These are phyloP conservation scores for Montipora capricornis DNA, from an alignment of 64 coral and sea anemone genomes.

Conservation along the genomic window DNA sequence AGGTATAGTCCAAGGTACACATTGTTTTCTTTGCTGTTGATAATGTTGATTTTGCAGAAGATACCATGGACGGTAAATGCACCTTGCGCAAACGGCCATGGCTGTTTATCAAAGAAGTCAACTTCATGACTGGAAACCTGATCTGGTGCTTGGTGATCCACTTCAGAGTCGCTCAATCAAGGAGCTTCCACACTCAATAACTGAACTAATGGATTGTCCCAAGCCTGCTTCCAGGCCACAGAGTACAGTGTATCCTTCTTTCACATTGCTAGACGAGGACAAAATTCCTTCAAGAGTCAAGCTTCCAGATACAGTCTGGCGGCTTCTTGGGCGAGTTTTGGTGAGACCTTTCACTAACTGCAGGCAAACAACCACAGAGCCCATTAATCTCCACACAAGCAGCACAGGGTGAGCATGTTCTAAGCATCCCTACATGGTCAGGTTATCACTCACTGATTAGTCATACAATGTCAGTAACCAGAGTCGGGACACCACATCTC, in stretches of 20 bases:
- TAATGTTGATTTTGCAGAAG: neutral
- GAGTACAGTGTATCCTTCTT: constrained; percentile 4
- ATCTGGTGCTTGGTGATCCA: neutral
- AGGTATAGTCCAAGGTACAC: neutral
- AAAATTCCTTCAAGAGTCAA: neutral
- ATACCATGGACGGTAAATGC: neutral
- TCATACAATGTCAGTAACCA: neutral
- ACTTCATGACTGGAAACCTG: neutral
- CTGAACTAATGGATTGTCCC: constrained; percentile 1
- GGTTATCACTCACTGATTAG: neutral
- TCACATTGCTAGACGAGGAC: neutral
- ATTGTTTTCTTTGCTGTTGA: neutral
- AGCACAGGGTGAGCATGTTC: neutral
- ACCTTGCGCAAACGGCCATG: neutral
- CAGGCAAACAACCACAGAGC: neutral
- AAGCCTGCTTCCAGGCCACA: constrained; percentile 9
- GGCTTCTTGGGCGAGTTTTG: neutral
- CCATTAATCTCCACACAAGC: neutral
- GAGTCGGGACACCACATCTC: neutral
- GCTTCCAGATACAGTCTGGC: neutral
- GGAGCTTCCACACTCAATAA: constrained; percentile 17
- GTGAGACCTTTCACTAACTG: neutral
- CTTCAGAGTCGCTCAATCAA: constrained; percentile 12
- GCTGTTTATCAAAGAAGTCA: neutral
- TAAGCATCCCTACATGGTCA: neutral